These are phyloP conservation scores for Valencia hispanica DNA, from an alignment of 2,797 vertebrate genomes.

Conservation along the genomic window DNA sequence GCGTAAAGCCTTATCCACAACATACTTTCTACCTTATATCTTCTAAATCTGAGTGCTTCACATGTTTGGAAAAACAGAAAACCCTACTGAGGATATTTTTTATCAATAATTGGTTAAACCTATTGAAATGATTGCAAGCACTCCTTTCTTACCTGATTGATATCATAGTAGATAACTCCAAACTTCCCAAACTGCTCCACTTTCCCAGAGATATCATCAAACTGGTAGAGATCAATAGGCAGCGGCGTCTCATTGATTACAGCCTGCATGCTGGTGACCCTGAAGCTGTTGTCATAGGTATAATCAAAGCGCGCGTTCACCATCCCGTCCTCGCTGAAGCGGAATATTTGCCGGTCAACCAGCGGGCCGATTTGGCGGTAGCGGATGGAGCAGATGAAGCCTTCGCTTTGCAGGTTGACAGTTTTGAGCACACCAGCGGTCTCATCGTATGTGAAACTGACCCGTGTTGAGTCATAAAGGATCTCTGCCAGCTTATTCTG, in stretches of 20 bases:
- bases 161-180: constrained; percentile 98
- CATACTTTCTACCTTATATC: background rate
- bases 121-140: background rate
- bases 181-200: constrained; percentile 99
- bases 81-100: background rate
- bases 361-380: constrained; percentile 96
- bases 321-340: constrained; percentile 98
- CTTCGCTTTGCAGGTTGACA: constrained; percentile 96
- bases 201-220: constrained; percentile 98
- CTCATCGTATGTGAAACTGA: constrained; percentile 98
- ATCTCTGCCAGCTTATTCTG: constrained; percentile 97
- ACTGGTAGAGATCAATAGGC: constrained; percentile 98
- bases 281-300: constrained; percentile 98
- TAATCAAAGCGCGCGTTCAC: constrained; percentile 99
- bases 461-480: constrained; percentile 95
- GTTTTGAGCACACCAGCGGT: constrained; percentile 97
- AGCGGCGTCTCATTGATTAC: constrained; percentile 98
- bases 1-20: background rate
- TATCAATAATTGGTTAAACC: background rate
- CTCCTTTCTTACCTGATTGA: constrained; percentile 82
- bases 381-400: constrained; percentile 98
- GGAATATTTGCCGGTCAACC: constrained; percentile 97
- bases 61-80: background rate
- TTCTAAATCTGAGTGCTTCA: background rate
- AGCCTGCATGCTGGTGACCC: constrained; percentile 99